phyloP scores from a whole-genome alignment of 2,888 invertebrate genomes.

The Oegoconia quadripuncta region DNA sequence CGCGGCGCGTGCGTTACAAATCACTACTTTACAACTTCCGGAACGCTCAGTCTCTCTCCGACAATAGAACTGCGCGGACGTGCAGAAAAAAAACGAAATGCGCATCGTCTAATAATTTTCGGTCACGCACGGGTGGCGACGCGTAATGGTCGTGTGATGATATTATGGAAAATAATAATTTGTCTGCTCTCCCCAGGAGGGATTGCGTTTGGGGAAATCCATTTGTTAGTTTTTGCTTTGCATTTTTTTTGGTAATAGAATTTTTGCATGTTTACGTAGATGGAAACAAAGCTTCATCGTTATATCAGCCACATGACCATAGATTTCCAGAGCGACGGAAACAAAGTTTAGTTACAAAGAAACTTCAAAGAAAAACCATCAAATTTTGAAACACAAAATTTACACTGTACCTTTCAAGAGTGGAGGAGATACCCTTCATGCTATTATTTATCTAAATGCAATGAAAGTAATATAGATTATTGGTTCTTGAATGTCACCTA shows the following conservation, averaged over 20 bases:
- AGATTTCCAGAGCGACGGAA: too few species aligned
- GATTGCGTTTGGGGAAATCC: slow-evolving; percentile 29
- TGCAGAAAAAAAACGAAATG: slow-evolving; percentile 41
- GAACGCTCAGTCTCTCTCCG: slow-evolving; percentile 39
- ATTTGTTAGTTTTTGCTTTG: slow-evolving; percentile 42
- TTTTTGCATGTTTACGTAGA: neutral
- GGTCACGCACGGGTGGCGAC: slow-evolving; percentile 58
- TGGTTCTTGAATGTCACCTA: too few species aligned
- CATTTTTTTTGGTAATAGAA: slow-evolving; percentile 33
- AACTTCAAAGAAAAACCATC: too few species aligned
- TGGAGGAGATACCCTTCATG: too few species aligned
- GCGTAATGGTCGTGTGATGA: slow-evolving; percentile 72
- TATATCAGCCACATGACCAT: too few species aligned
- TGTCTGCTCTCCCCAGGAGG: slow-evolving; percentile 56
- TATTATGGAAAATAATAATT: slow-evolving; percentile 75
- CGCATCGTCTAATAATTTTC: slow-evolving; percentile 58
- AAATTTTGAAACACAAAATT: too few species aligned
- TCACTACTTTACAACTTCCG: slow-evolving; percentile 80
- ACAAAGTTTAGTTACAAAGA: too few species aligned
- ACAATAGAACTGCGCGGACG: slow-evolving; percentile 49
- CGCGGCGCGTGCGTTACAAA: slow-evolving; percentile 79
- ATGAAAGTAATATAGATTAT: too few species aligned
- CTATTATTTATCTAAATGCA: too few species aligned
- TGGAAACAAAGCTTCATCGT: too few species aligned
- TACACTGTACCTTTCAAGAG: too few species aligned